Evolutionary conservation across 2,888 invertebrate genomes (phyloP).

Genomic region (Carabus problematicus): DNA sequence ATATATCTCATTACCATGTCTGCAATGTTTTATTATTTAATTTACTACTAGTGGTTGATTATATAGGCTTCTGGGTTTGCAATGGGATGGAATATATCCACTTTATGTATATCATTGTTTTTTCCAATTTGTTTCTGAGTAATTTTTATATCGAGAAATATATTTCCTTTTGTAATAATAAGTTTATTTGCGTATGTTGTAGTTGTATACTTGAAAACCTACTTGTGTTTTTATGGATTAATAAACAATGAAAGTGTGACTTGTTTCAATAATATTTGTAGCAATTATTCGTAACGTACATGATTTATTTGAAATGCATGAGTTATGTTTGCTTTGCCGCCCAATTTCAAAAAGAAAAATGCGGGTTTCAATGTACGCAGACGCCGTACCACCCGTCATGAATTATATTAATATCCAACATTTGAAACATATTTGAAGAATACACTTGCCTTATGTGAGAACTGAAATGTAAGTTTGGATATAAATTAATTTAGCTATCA

Average conservation of each 20-base stretch:
- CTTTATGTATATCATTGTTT: conserved; percentile 20
- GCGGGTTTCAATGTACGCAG: no score
- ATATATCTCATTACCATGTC: background rate
- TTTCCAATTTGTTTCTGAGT: conserved; percentile 23
- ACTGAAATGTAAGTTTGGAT: no score
- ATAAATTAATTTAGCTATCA: no score
- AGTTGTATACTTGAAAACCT: conserved; percentile 23
- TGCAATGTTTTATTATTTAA: conserved; percentile 15
- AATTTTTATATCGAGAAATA: conserved; percentile 26
- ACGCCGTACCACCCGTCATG: no score
- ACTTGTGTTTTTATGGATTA: conserved; percentile 28
- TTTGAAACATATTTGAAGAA: no score
- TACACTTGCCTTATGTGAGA: no score
- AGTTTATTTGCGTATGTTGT: conserved; percentile 19
- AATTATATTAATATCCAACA: no score
- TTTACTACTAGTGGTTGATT: conserved; percentile 15
- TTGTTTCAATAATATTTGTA: conserved; percentile 14
- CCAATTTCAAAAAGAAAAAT: background rate
- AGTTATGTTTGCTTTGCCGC: background rate
- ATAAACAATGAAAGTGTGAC: conserved; percentile 26
- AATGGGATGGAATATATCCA: conserved; percentile 23
- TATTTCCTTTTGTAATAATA: conserved; percentile 27
- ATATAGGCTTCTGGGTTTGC: conserved; percentile 29
- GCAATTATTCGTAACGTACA: background rate
- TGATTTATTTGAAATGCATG: background rate